Evolutionary conservation across 2,888 invertebrate genomes (phyloP).

Genomic region (Eurois occulta): DNA sequence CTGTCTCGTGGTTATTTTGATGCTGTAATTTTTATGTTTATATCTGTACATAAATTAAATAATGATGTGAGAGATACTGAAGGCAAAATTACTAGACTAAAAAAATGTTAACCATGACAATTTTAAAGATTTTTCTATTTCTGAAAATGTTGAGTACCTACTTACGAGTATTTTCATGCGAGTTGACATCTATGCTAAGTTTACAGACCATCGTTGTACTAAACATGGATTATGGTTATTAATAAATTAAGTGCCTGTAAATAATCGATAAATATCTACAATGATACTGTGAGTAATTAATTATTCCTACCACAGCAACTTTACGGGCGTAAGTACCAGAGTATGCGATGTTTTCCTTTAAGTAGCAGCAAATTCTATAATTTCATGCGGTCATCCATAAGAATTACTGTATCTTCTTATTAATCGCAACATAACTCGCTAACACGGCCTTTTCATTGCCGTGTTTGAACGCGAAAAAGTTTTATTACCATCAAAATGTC

Average conservation of each 20-base stretch:
- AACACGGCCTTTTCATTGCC: slow-evolving; percentile 71
- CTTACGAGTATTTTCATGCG: not conserved
- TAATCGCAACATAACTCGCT: slow-evolving; percentile 70
- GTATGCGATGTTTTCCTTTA: slow-evolving; percentile 42
- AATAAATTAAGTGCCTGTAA: slow-evolving; percentile 5
- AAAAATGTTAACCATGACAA: not conserved
- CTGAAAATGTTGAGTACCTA: not conserved
- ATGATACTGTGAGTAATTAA: slow-evolving; percentile 58
- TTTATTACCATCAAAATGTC: slow-evolving; percentile 73
- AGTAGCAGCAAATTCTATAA: slow-evolving; percentile 61
- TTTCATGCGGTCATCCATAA: slow-evolving; percentile 60
- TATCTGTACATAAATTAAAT: slow-evolving; percentile 43
- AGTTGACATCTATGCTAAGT: not conserved
- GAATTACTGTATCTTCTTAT: slow-evolving; percentile 66
- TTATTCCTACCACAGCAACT: slow-evolving; percentile 50
- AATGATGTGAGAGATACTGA: slow-evolving; percentile 35
- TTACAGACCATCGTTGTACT: not conserved
- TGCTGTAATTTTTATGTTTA: slow-evolving; percentile 55
- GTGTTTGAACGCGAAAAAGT: slow-evolving; percentile 72
- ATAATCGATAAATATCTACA: slow-evolving; percentile 24
- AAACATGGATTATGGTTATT: slow-evolving; percentile 16
- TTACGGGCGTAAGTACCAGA: slow-evolving; percentile 33
- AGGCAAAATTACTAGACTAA: slow-evolving; percentile 16
- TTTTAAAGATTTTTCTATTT: slow-evolving; percentile 10
- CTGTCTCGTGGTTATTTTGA: slow-evolving; percentile 71